Conservation (phyloP, 2,113 vertebrate species). For the Mystacornis crossleyi region DNA sequence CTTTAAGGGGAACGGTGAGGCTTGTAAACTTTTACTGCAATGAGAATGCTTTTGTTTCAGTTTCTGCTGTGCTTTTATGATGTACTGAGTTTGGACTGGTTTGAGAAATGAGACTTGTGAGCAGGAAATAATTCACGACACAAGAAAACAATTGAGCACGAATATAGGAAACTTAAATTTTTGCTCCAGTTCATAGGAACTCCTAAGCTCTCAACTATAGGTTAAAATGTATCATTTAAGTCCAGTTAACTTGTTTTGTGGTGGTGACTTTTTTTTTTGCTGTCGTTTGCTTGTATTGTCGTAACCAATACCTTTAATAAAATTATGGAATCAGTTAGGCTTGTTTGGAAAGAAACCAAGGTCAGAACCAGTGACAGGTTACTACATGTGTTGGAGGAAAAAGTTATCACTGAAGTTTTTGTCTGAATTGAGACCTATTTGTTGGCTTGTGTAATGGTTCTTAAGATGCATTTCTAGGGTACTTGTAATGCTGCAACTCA, state of each 20-base stretch:
- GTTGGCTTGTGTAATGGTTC: not conserved
- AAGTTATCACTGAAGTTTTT: not conserved
- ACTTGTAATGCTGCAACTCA: not conserved
- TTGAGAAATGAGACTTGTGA: not conserved
- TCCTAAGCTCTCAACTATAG: not conserved
- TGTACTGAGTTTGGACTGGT: not conserved
- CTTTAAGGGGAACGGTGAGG: not conserved
- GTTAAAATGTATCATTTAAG: not conserved
- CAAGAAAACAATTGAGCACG: not conserved
- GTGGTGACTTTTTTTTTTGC: not conserved
- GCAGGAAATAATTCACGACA: not conserved
- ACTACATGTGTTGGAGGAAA: not conserved
- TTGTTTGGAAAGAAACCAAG: not conserved
- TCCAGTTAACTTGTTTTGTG: not conserved
- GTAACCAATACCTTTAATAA: not conserved
- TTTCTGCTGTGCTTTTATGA: not conserved
- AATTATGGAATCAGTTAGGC: not conserved
- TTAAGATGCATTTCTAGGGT: not conserved
- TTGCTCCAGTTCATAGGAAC: not conserved
- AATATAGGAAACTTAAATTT: not conserved
- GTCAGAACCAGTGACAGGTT: not conserved
- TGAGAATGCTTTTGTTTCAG: not conserved
- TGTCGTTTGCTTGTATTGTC: not conserved
- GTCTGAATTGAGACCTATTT: not conserved
- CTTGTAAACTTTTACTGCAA: not conserved